Evolutionary conservation across 2,888 invertebrate species (phyloP), one percentile per base, ranked within the genome.

Genomic region (Silvanus unidentatus): DNA sequence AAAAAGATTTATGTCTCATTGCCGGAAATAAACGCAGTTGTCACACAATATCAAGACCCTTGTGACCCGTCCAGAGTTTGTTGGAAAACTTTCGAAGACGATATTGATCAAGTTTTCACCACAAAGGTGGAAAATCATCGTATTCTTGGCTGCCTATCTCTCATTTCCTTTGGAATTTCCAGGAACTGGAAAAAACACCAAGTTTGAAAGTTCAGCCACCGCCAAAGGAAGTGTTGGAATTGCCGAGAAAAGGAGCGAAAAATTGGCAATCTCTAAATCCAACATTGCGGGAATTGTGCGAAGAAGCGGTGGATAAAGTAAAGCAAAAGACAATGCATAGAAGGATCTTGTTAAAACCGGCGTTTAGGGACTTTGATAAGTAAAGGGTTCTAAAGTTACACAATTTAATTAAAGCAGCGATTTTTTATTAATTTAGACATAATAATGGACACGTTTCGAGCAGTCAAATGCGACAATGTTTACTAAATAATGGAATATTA

Each of bases 61-160:
- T 77, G 81, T 55, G 86, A 88, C 67, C 69, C 70, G 0, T 74
- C 77, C 42, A 76, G 81, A 42, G 75, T 87, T 35, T 82, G 84
- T 65, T 89, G 88, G 88, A 77, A 79, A 45, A 80, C 81, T 14
- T 89, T 89, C 65, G 84, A 83, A 60, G 83, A 85, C 58, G 88
- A 88, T 65, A 80, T 88, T 53, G 84, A 89, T 62, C 80, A 82
- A 62, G 87, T 71, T 2, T 72, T 71, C 53, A 71, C 69, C 0
- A 60, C 62, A 2, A 69, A 69, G 54, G 69, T 69, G 57, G 27
- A 37, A 37, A 16, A 8, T 22, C 4, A 5, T 22, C 8, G 22
- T 22, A 22, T 22, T 22, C 4, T 22, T 22, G 22, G 22, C 8
- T 22, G 22, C 22, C 22, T 22, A 22, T 22, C 8, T 22, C 8